Conservation (phyloP, 2,113 vertebrate species). For the Cryptoleucopteryx plumbea region DNA sequence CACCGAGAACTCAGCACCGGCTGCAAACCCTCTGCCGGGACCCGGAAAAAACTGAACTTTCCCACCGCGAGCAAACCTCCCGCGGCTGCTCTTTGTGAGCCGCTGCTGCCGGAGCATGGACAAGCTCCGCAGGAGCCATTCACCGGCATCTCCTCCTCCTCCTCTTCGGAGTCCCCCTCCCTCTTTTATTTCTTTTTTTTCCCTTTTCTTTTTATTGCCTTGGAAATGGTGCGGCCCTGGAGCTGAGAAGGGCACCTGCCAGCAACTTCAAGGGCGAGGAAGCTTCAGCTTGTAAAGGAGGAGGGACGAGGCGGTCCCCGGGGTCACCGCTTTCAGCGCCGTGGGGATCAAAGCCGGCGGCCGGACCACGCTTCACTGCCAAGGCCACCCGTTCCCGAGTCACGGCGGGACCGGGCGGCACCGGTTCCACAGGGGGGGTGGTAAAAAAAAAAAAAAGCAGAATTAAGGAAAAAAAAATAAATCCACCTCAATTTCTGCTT, state of each 20-base stretch:
- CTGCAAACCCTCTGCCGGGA: not conserved
- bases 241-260: slow-evolving; percentile 51
- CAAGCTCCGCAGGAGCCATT: slow-evolving; percentile 14
- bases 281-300: not conserved
- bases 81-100: slow-evolving; percentile 5
- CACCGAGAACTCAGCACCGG: not conserved
- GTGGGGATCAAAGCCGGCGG: not conserved
- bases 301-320: not conserved
- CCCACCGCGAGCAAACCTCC: not conserved
- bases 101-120: slow-evolving; percentile 8
- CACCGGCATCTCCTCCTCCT: slow-evolving; percentile 11
- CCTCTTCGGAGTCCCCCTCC: not conserved
- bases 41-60: not conserved
- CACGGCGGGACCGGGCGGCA: rapidly evolving
- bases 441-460: not conserved
- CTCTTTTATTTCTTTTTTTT: not conserved
- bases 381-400: not conserved
- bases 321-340: not conserved
- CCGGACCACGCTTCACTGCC: not conserved
- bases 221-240: not conserved
- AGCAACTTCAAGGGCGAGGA: slow-evolving; percentile 40
- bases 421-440: rapidly evolving
- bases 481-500: not conserved
- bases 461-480: not conserved
- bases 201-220: not conserved